A percentile compares a stretch with the other conserved stretches of the same genome.
These are phyloP conservation scores for Procambarus virginalis DNA, from an alignment of 1,140 invertebrate genomes.

Conservation along the genomic window DNA sequence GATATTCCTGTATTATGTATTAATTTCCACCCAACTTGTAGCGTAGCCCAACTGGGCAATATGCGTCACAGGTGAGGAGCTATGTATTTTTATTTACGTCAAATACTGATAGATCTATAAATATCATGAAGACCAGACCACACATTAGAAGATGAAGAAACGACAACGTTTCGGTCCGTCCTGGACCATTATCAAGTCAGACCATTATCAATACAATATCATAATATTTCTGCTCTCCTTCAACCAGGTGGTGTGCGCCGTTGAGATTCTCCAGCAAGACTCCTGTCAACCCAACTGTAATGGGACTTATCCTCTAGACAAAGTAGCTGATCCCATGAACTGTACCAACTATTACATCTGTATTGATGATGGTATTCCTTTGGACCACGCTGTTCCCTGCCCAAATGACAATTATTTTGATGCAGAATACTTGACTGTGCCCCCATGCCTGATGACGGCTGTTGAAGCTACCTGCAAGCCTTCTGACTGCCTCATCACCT, in stretches of 20 bases:
- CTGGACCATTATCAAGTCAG: too few species aligned
- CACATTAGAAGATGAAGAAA: too few species aligned
- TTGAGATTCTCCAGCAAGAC: neutral
- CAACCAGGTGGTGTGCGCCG: neutral
- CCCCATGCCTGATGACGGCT: too few species aligned
- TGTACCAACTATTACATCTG: conserved; percentile 34
- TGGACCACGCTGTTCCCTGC: conserved; percentile 19
- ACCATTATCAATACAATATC: too few species aligned
- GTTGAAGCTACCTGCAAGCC: neutral
- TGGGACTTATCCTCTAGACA: neutral
- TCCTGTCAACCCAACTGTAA: conserved; percentile 9
- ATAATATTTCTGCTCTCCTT: neutral
- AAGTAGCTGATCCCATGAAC: conserved; percentile 25
- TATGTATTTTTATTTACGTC: too few species aligned
- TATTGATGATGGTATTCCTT: neutral
- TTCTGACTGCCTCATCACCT: conserved; percentile 9
- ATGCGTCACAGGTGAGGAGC: too few species aligned
- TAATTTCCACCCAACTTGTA: too few species aligned
- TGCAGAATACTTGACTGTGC: neutral
- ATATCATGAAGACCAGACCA: too few species aligned
- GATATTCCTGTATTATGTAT: too few species aligned
- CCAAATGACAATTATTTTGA: neutral
- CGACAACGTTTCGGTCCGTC: too few species aligned
- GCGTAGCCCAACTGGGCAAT: too few species aligned
- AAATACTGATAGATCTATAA: too few species aligned